A percentile compares a stretch with the other conserved stretches of the same genome.
Evolutionary conservation across 2,888 invertebrate genomes (phyloP).

Genomic region (Drosophila merina): DNA sequence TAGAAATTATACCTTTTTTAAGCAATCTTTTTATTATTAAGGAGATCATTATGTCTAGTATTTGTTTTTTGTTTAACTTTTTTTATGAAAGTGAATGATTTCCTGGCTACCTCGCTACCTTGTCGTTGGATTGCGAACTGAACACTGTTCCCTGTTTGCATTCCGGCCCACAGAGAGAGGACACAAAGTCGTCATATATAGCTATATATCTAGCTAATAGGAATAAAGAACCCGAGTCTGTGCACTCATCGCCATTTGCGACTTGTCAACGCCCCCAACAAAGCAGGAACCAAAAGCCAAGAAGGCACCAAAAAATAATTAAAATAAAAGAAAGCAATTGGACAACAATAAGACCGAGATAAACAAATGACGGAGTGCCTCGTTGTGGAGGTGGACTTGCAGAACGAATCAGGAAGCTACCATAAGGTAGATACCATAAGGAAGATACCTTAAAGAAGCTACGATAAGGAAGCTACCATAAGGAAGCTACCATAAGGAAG

Average conservation of each 20-base stretch:
- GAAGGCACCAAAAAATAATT: background rate
- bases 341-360: constrained; percentile 24
- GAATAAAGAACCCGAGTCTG: constrained; percentile 12
- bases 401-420: background rate
- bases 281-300: constrained; percentile 51
- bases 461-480: too few relatives aligned
- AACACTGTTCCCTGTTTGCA: constrained; percentile 35
- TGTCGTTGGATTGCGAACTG: constrained; percentile 49
- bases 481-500: too few relatives aligned
- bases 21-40: constrained; percentile 51
- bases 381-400: constrained; percentile 3
- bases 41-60: constrained; percentile 49
- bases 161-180: constrained; percentile 15
- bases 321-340: constrained; percentile 22
- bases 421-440: too few relatives aligned
- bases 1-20: constrained; percentile 41
- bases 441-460: too few relatives aligned
- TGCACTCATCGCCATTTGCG: constrained; percentile 37
- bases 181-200: background rate
- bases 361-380: constrained; percentile 18
- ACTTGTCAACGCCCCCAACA: constrained; percentile 63
- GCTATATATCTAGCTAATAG: constrained; percentile 6
- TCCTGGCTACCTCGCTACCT: constrained; percentile 46
- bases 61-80: too few relatives aligned
- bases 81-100: constrained; percentile 18